A percentile compares a stretch with the other conserved stretches of the same genome.
phyloP scores from a whole-genome alignment of 2,888 invertebrate species.

The Zhuqinia jingwanae region DNA sequence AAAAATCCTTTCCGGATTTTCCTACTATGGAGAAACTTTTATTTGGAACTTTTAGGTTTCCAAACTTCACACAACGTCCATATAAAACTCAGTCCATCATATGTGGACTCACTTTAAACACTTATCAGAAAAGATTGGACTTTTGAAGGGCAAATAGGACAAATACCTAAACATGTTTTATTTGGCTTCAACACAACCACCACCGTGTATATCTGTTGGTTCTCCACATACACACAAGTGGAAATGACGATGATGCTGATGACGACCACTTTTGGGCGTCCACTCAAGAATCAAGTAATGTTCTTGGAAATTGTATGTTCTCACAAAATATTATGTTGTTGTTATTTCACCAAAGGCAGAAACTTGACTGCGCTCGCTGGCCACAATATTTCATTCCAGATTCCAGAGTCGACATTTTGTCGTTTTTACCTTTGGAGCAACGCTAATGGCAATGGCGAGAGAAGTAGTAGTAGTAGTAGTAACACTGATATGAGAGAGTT shows the following conservation, averaged over 20 bases:
- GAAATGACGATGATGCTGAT: constrained; percentile 4
- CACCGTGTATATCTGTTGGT: background rate
- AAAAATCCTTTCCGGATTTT: too few species aligned
- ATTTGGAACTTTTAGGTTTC: too few species aligned
- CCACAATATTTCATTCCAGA: constrained; percentile 29
- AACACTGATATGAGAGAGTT: background rate
- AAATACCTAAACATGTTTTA: too few species aligned
- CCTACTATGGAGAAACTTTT: too few species aligned
- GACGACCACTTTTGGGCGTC: background rate
- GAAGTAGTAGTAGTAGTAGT: too few species aligned
- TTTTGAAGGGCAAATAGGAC: background rate
- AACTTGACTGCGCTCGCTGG: background rate
- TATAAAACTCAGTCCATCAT: too few species aligned
- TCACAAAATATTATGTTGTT: background rate
- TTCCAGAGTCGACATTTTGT: constrained; percentile 44
- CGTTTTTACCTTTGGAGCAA: constrained; percentile 45
- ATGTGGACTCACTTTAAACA: background rate
- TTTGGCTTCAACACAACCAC: background rate
- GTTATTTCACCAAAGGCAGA: background rate
- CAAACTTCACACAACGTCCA: too few species aligned
- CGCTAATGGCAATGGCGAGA: constrained; percentile 41
- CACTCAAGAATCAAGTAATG: too few species aligned
- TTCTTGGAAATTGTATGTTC: background rate
- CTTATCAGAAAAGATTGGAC: background rate
- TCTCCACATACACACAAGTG: background rate